phyloP scores from a whole-genome alignment of 2,888 invertebrate genomes.

The Habrosyne pyritoides region DNA sequence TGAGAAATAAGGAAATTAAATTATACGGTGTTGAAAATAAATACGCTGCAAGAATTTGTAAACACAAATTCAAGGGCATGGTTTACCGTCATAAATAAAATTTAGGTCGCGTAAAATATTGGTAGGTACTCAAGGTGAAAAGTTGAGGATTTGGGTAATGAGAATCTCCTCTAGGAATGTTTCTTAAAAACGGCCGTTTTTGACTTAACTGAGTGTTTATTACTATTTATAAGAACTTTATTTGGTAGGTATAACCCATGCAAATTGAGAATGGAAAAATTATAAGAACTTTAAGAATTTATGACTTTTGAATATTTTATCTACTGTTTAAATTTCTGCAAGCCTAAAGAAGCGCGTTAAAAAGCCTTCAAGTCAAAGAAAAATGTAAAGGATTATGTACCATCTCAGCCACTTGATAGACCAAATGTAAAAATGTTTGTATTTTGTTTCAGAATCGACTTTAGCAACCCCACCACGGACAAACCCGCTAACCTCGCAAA shows the following conservation, averaged over 20 bases:
- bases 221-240: too few relatives aligned
- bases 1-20: neutral
- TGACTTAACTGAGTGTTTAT: too few relatives aligned
- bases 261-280: too few relatives aligned
- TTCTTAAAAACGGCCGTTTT: neutral
- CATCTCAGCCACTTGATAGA: too few relatives aligned
- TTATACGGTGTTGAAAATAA: constrained; percentile 1
- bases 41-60: constrained; percentile 1
- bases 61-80: neutral
- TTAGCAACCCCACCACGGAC: constrained; percentile 86
- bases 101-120: constrained; percentile 5
- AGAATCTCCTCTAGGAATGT: neutral
- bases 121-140: neutral
- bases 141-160: neutral
- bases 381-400: too few relatives aligned
- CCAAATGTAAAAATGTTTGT: neutral
- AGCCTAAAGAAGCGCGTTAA: too few relatives aligned
- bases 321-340: too few relatives aligned
- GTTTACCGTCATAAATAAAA: neutral
- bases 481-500: constrained; percentile 93
- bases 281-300: too few relatives aligned
- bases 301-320: too few relatives aligned
- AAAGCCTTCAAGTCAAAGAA: too few relatives aligned
- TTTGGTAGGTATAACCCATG: too few relatives aligned
- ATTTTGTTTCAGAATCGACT: constrained; percentile 89